Conservation (phyloP, 1,140 invertebrate species). For the Rhizoglyphus robini region DNA sequence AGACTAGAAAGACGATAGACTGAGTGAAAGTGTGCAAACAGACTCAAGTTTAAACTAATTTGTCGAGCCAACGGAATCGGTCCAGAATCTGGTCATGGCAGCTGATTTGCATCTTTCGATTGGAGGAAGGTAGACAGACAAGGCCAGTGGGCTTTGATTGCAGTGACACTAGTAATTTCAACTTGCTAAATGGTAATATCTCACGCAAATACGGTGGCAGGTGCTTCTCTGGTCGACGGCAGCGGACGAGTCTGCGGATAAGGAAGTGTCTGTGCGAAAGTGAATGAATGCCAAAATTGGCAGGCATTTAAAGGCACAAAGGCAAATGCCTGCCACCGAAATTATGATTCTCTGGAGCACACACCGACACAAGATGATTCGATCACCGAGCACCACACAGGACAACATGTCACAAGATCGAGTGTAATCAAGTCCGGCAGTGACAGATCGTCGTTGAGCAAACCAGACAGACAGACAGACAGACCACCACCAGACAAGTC, state of each 20-base stretch:
- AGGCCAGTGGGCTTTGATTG: neutral
- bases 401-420: neutral
- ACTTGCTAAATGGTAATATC: conserved; percentile 13
- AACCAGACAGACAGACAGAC: too few species aligned
- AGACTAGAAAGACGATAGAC: too few species aligned
- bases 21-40: neutral
- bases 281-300: neutral
- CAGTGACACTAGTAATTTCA: neutral
- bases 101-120: conserved; percentile 9
- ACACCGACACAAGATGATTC: neutral
- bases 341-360: too few species aligned
- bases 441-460: too few species aligned
- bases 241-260: too few species aligned
- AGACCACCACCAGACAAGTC: too few species aligned
- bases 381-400: neutral
- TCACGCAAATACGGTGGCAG: conserved; percentile 6
- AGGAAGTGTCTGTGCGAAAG: neutral
- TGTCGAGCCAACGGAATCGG: too few species aligned
- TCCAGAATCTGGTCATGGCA: too few species aligned
- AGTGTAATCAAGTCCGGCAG: too few species aligned
- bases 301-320: too few species aligned
- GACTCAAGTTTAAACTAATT: too few species aligned
- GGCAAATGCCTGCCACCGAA: too few species aligned
- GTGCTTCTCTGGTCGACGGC: neutral
- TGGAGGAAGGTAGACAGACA: neutral